phyloP scores from a whole-genome alignment of 2,888 invertebrate species.

The Siphlonurus alternatus region DNA sequence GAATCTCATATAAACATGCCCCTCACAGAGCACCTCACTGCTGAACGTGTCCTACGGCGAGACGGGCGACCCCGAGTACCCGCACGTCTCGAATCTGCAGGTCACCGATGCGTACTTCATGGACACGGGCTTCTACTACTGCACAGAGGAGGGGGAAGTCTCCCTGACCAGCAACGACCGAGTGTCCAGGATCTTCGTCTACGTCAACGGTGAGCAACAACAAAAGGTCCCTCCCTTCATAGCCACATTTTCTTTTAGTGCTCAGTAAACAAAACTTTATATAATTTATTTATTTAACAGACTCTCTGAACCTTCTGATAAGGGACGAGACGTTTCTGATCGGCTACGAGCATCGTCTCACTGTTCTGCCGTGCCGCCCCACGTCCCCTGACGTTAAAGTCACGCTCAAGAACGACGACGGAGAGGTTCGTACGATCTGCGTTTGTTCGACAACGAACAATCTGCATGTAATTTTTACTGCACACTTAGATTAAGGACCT shows the following conservation, averaged over 20 bases:
- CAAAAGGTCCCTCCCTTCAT: too few species aligned
- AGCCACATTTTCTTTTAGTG: too few species aligned
- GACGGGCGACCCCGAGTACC: constrained; percentile 1
- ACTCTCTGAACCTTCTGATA: constrained; percentile 12
- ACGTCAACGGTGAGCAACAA: constrained; percentile 31
- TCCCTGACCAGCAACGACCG: constrained; percentile 23
- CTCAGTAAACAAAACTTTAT: too few species aligned
- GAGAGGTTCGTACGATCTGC: constrained; percentile 24
- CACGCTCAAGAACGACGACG: constrained; percentile 22
- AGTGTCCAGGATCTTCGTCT: constrained; percentile 33
- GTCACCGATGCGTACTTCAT: constrained; percentile 16
- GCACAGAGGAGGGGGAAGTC: constrained; percentile 23
- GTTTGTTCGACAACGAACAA: too few species aligned
- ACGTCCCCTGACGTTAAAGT: constrained; percentile 39
- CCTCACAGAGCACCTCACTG: neutral
- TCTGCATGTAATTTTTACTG: too few species aligned
- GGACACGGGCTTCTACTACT: constrained; percentile 27
- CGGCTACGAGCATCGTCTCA: constrained; percentile 25
- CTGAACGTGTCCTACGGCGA: neutral
- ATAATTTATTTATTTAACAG: constrained; percentile 5
- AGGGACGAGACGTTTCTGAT: constrained; percentile 12
- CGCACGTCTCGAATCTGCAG: constrained; percentile 12
- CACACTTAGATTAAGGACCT: too few species aligned
- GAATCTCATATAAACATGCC: too few species aligned
- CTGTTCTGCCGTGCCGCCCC: constrained; percentile 43